Conservation (phyloP, 1,140 invertebrate species). For the Eulimnadia texana region DNA sequence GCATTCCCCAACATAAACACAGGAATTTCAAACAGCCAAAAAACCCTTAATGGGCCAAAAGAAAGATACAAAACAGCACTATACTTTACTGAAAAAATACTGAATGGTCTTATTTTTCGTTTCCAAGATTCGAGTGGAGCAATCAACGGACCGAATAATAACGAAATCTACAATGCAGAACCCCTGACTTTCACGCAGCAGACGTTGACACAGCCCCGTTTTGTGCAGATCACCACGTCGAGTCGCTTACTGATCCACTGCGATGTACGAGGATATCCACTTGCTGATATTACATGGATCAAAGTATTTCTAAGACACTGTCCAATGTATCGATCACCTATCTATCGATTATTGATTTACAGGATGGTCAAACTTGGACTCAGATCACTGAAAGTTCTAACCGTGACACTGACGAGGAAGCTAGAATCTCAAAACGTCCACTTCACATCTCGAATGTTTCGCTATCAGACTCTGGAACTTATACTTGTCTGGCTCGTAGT, state of each 20-base stretch:
- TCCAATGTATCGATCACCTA: background rate
- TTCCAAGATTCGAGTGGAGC: no score
- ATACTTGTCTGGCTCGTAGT: background rate
- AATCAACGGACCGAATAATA: no score
- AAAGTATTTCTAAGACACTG: conserved; percentile 1
- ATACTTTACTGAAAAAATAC: no score
- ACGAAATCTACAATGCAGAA: no score
- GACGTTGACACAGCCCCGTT: background rate
- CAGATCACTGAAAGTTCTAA: background rate
- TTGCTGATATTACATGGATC: conserved; percentile 16
- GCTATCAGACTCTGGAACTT: background rate
- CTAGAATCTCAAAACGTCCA: background rate
- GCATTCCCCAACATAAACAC: no score
- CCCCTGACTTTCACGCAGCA: conserved; percentile 6
- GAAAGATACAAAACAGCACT: no score
- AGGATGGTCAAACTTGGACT: background rate
- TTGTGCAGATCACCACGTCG: background rate
- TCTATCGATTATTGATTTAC: background rate
- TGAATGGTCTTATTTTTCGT: no score
- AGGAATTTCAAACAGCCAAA: no score
- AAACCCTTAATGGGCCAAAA: no score
- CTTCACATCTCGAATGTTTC: background rate
- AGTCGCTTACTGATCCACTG: conserved; percentile 13
- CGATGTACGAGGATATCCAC: conserved; percentile 13
- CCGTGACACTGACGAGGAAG: background rate